Conservation (phyloP, 2,797 vertebrate species). For the Alfaro cultratus region DNA sequence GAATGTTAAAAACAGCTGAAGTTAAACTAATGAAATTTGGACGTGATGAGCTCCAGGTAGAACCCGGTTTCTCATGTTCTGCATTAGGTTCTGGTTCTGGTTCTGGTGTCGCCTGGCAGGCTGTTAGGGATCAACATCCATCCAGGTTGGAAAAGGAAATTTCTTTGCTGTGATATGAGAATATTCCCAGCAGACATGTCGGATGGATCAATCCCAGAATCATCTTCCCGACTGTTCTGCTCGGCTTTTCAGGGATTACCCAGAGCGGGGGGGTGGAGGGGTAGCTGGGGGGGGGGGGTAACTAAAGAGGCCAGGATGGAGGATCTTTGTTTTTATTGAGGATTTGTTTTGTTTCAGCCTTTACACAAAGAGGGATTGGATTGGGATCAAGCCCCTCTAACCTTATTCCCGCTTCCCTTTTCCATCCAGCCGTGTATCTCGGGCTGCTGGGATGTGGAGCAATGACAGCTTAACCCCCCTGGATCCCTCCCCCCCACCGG, state of each 20-base stretch:
- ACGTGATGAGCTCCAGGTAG: too few relatives aligned
- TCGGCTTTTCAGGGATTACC: conserved; percentile 51
- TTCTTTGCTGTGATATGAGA: conserved; percentile 4
- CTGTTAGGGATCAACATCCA: background rate
- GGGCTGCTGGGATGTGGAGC: conserved; percentile 71
- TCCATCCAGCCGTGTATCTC: conserved; percentile 21
- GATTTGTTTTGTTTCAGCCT: conserved; percentile 51
- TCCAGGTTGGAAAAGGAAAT: background rate
- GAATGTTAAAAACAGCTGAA: too few relatives aligned
- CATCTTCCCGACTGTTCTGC: conserved; percentile 16
- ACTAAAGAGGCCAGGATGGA: conserved; percentile 17
- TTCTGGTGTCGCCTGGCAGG: background rate
- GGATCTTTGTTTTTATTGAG: conserved; percentile 60
- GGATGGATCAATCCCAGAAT: conserved; percentile 17
- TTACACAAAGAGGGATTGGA: conserved; percentile 49
- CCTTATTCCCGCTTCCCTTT: conserved; percentile 22
- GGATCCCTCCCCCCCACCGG: conserved; percentile 9
- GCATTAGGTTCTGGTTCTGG: background rate
- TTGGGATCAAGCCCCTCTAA: conserved; percentile 47
- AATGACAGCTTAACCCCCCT: conserved; percentile 71
- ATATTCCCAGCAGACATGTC: background rate
- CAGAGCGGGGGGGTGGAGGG: conserved; percentile 8
- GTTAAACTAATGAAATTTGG: too few relatives aligned
- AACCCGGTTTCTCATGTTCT: too few relatives aligned
- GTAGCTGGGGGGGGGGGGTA: background rate